A percentile compares a stretch with the other conserved stretches of the same genome.
phyloP scores from a whole-genome alignment of 2,888 invertebrate species.

The Gymnocheta viridis region DNA sequence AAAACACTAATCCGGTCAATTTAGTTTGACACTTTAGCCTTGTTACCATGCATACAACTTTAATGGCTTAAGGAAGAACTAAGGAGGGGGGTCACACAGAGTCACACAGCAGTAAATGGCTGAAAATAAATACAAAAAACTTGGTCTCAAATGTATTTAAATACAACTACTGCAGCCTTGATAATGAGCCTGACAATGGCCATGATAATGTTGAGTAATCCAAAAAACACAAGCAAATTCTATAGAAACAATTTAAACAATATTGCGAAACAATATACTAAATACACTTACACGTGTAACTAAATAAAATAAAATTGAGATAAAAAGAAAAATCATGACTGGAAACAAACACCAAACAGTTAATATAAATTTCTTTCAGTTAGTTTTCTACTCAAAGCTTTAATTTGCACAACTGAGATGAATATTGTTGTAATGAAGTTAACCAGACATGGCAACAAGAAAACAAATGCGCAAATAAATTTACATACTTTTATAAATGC shows the following conservation, averaged over 20 bases:
- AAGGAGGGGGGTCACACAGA: conserved; percentile 35
- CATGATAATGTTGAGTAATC: conserved; percentile 4
- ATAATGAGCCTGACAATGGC: conserved; percentile 17
- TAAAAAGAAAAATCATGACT: background rate
- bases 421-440: background rate
- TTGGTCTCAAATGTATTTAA: conserved; percentile 38
- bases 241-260: conserved; percentile 30
- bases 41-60: conserved; percentile 35
- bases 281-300: conserved; percentile 51
- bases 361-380: conserved; percentile 46
- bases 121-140: conserved; percentile 18
- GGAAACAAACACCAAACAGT: background rate
- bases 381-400: conserved; percentile 8
- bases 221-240: conserved; percentile 14
- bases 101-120: conserved; percentile 16
- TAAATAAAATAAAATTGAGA: background rate
- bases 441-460: background rate
- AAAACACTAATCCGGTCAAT: conserved; percentile 54
- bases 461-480: background rate
- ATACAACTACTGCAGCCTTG: conserved; percentile 22
- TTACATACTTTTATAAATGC: background rate
- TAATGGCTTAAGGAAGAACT: conserved; percentile 12
- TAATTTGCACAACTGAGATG: no score
- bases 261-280: conserved; percentile 1
- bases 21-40: conserved; percentile 61